Evolutionary conservation across 2,797 vertebrate genomes (phyloP).

Genomic region (Triplophysa yarkandensis): DNA sequence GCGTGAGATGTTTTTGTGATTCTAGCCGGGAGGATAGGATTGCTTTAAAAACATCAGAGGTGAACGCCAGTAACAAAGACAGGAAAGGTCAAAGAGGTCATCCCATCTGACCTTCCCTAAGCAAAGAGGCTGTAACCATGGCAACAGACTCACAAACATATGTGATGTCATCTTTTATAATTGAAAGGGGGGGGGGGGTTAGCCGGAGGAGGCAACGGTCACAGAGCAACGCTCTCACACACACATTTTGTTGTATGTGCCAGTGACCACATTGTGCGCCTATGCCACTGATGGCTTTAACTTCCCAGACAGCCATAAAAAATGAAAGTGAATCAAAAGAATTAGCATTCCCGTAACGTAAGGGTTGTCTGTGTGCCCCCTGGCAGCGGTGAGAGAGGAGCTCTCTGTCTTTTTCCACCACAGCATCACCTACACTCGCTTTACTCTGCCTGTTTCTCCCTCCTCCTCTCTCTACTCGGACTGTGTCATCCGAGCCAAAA

Average conservation of each 20-base stretch:
- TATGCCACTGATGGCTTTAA: constrained; percentile 58
- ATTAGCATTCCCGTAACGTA: constrained; percentile 81
- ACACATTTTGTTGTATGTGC: neutral
- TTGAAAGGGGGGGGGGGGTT: constrained; percentile 18
- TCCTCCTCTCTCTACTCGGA: constrained; percentile 12
- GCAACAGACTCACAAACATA: constrained; percentile 73
- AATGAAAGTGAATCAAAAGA: constrained; percentile 68
- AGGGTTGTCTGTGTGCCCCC: constrained; percentile 79
- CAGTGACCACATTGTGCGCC: constrained; percentile 50
- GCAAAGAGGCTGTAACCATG: constrained; percentile 65
- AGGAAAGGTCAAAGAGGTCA: constrained; percentile 69
- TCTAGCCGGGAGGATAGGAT: constrained; percentile 47
- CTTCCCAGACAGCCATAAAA: constrained; percentile 53
- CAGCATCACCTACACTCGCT: constrained; percentile 47
- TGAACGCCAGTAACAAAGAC: constrained; percentile 68
- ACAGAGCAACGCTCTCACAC: constrained; percentile 20
- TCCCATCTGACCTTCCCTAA: constrained; percentile 59
- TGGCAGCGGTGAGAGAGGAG: constrained; percentile 77
- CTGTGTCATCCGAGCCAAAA: constrained; percentile 56
- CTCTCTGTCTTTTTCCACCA: constrained; percentile 72
- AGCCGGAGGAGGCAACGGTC: constrained; percentile 51
- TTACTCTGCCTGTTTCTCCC: constrained; percentile 21
- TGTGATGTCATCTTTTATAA: constrained; percentile 66
- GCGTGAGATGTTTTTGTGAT: constrained; percentile 1
- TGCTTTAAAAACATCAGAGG: constrained; percentile 58